Conservation (phyloP, 2,888 invertebrate species). For the Eledona agricola region DNA sequence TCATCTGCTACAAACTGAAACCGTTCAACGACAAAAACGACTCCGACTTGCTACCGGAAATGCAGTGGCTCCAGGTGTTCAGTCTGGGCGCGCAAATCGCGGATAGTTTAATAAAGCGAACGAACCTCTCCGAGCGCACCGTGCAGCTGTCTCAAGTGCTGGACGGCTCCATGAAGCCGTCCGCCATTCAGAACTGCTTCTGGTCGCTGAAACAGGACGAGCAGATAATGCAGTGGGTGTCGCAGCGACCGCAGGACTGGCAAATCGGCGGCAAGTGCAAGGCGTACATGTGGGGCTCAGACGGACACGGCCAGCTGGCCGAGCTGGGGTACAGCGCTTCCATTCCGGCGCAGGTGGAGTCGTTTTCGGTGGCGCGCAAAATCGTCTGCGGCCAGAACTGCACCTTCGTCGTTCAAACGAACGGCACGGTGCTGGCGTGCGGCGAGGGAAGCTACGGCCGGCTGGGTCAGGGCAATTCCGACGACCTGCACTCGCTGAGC, state of each 20-base stretch:
- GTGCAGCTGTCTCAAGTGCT: slow-evolving; percentile 45
- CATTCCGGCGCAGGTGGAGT: slow-evolving; percentile 61
- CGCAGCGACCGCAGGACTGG: slow-evolving; percentile 71
- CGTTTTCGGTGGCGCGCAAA: slow-evolving; percentile 65
- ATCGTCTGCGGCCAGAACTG: slow-evolving; percentile 74
- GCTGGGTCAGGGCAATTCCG: slow-evolving; percentile 70
- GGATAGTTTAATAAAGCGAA: slow-evolving; percentile 65
- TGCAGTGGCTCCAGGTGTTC: slow-evolving; percentile 69
- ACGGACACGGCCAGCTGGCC: slow-evolving; percentile 71
- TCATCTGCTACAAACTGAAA: slow-evolving; percentile 63
- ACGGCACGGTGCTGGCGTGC: slow-evolving; percentile 70
- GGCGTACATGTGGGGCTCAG: slow-evolving; percentile 70
- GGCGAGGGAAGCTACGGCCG: slow-evolving; percentile 73
- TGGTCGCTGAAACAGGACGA: slow-evolving; percentile 70
- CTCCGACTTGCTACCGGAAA: slow-evolving; percentile 60
- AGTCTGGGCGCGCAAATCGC: slow-evolving; percentile 67
- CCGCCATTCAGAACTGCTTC: slow-evolving; percentile 61
- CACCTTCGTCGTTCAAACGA: slow-evolving; percentile 69
- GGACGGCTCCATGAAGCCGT: slow-evolving; percentile 42
- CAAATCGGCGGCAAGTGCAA: slow-evolving; percentile 71
- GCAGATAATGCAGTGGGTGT: slow-evolving; percentile 70
- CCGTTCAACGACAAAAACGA: slow-evolving; percentile 63
- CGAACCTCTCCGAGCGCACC: slow-evolving; percentile 62
- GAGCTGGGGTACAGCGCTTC: slow-evolving; percentile 62
- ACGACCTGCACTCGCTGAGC: slow-evolving; percentile 68